These are phyloP conservation scores for Poeciliopsis paucimaculata DNA, from an alignment of 2,797 vertebrate species.

Conservation along the genomic window DNA sequence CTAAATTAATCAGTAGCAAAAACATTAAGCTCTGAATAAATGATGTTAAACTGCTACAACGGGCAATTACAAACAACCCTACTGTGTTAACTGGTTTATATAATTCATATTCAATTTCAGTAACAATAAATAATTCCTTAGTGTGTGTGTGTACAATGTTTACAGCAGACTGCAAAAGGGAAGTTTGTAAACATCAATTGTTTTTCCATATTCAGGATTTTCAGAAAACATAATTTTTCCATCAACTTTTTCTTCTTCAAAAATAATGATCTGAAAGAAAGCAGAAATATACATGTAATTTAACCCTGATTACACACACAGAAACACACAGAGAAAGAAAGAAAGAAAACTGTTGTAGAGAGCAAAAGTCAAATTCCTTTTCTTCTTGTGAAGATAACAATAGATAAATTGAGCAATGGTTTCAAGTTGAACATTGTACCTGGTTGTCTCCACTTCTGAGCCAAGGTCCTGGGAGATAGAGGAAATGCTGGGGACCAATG, in stretches of 20 bases:
- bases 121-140: background rate
- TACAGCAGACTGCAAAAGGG: conserved; percentile 75
- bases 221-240: conserved; percentile 83
- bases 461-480: conserved; percentile 90
- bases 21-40: background rate
- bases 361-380: background rate
- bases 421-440: conserved; percentile 68
- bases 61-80: background rate
- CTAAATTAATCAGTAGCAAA: background rate
- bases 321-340: background rate
- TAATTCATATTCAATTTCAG: background rate
- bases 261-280: conserved; percentile 85
- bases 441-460: conserved; percentile 86
- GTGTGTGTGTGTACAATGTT: conserved; percentile 19
- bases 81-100: background rate
- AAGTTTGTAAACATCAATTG: conserved; percentile 82
- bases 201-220: conserved; percentile 83
- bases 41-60: background rate
- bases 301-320: background rate
- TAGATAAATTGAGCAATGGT: background rate
- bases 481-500: conserved; percentile 88
- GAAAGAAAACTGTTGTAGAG: background rate
- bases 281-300: background rate
- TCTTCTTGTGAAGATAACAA: background rate
- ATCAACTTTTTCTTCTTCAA: conserved; percentile 86